Conservation (phyloP, 2,113 vertebrate genomes). For the Corydoras sp. region DNA sequence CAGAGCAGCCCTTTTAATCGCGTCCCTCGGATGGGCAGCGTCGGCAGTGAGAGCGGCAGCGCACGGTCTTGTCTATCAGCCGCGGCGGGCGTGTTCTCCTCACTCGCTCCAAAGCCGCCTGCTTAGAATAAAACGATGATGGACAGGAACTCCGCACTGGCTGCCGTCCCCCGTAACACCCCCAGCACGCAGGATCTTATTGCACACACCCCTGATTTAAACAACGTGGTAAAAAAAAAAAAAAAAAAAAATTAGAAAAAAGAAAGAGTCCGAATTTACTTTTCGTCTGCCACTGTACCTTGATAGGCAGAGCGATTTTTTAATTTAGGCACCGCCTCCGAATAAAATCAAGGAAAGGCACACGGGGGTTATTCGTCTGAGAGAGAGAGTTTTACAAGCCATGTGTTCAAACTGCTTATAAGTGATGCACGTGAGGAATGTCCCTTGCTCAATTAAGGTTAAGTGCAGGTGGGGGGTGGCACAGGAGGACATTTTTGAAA, state of each 20-base stretch:
- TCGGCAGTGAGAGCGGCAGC: conserved; percentile 33
- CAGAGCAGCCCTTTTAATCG: conserved; percentile 43
- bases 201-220: conserved; percentile 64
- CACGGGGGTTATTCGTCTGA: conserved; percentile 43
- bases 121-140: conserved; percentile 54
- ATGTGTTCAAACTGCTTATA: conserved; percentile 99
- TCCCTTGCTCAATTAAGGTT: conserved; percentile 81
- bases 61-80: conserved; percentile 60
- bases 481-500: conserved; percentile 59
- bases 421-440: conserved; percentile 94
- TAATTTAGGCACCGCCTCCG: conserved; percentile 81
- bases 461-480: conserved; percentile 71
- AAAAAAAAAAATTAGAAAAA: conserved; percentile 39
- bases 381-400: conserved; percentile 78
- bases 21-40: conserved; percentile 56
- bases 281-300: conserved; percentile 75
- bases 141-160: conserved; percentile 61
- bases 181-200: conserved; percentile 55
- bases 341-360: conserved; percentile 57
- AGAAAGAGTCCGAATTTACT: not conserved
- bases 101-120: conserved; percentile 58
- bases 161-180: conserved; percentile 48
- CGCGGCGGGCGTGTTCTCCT: conserved; percentile 64
- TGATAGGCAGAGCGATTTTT: conserved; percentile 48
- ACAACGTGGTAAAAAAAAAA: conserved; percentile 58